These are phyloP conservation scores for Tetropium fuscum DNA, from an alignment of 2,888 invertebrate species.

Conservation along the genomic window DNA sequence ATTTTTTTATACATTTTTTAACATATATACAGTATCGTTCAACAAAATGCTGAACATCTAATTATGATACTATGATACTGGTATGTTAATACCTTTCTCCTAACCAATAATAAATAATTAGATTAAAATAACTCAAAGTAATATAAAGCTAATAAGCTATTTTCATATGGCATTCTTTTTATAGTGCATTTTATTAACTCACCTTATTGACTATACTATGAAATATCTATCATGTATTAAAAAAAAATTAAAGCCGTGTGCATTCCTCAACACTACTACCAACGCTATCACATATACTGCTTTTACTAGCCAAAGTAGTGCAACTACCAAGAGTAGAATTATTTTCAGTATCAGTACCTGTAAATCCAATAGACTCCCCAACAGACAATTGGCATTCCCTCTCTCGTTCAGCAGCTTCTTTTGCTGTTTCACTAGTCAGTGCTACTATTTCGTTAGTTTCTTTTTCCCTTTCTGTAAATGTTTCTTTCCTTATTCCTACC, in stretches of 20 bases:
- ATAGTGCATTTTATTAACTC: too few relatives aligned
- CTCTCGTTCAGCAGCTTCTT: slow-evolving; percentile 62
- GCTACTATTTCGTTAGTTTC: slow-evolving; percentile 82
- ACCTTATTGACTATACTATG: slow-evolving; percentile 1
- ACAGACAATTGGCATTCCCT: slow-evolving; percentile 71
- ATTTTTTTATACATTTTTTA: too few relatives aligned
- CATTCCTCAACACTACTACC: slow-evolving; percentile 62
- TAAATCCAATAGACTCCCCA: slow-evolving; percentile 68
- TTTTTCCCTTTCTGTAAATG: slow-evolving; percentile 84
- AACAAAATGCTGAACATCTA: too few relatives aligned
- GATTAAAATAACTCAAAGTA: too few relatives aligned
- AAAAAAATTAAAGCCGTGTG: slow-evolving; percentile 59
- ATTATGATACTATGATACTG: too few relatives aligned
- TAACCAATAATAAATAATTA: too few relatives aligned
- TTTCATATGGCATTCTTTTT: too few relatives aligned
- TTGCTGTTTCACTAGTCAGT: slow-evolving; percentile 72
- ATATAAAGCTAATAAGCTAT: too few relatives aligned
- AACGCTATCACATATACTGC: slow-evolving; percentile 55
- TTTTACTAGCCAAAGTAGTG: slow-evolving; percentile 57
- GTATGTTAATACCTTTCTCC: too few relatives aligned
- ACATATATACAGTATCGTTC: too few relatives aligned
- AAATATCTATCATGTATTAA: slow-evolving; percentile 5
- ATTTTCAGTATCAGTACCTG: slow-evolving; percentile 69
- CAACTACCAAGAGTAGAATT: slow-evolving; percentile 59
- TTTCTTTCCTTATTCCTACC: slow-evolving; percentile 82